A percentile compares a stretch with the other conserved stretches of the same genome.
Evolutionary conservation across 2,797 vertebrate genomes (phyloP).

Genomic region (Scarus forsteni): DNA sequence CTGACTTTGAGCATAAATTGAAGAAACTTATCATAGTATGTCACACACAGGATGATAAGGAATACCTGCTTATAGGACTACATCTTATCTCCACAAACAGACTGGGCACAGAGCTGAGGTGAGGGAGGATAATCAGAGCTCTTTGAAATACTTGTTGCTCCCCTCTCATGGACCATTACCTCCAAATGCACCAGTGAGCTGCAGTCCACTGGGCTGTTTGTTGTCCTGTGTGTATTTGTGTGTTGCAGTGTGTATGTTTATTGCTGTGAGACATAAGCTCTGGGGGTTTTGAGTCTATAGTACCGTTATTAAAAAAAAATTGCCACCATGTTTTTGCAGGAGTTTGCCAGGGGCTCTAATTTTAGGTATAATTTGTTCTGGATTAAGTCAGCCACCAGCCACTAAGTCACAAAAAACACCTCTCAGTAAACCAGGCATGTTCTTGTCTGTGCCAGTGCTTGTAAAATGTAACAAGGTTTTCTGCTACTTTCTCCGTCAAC

Average conservation of each 20-base stretch:
- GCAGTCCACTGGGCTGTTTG: constrained; percentile 35
- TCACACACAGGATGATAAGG: constrained; percentile 20
- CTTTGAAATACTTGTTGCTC: constrained; percentile 36
- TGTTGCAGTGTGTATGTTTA: background rate
- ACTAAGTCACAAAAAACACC: constrained; percentile 41
- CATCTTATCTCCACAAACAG: constrained; percentile 25
- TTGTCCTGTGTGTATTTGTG: constrained; percentile 16
- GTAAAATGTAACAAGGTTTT: constrained; percentile 25
- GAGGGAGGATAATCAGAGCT: constrained; percentile 51
- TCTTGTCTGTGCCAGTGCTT: constrained; percentile 38
- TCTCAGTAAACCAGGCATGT: constrained; percentile 15
- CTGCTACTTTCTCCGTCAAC: background rate
- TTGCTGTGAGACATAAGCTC: constrained; percentile 3
- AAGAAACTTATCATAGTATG: constrained; percentile 1
- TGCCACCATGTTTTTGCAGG: constrained; percentile 15
- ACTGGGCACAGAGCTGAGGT: constrained; percentile 12
- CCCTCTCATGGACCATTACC: constrained; percentile 49
- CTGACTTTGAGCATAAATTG: background rate
- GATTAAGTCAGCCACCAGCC: constrained; percentile 44
- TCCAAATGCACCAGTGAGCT: constrained; percentile 47
- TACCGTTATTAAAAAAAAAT: constrained; percentile 20
- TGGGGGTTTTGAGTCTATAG: constrained; percentile 15
- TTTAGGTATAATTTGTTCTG: constrained; percentile 48
- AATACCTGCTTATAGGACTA: constrained; percentile 13
- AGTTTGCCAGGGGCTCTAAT: constrained; percentile 29